A percentile compares a stretch with the other conserved stretches of the same genome.
phyloP scores from a whole-genome alignment of 2,113 vertebrate genomes.

The Thalassarche chlororhynchos region DNA sequence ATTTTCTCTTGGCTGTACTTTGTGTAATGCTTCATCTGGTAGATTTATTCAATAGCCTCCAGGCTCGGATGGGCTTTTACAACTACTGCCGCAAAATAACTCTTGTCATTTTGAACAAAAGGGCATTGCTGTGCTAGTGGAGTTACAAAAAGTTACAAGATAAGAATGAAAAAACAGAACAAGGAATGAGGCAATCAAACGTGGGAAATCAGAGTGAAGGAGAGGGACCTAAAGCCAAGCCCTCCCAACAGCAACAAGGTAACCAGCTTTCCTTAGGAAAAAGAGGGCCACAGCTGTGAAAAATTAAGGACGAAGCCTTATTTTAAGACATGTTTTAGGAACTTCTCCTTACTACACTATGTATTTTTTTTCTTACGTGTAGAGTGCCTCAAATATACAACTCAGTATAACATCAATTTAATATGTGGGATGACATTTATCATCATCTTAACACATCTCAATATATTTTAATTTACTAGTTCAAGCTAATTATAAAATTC shows the following conservation, averaged over 20 bases:
- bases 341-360: background rate
- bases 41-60: background rate
- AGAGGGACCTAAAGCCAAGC: background rate
- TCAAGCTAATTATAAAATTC: background rate
- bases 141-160: background rate
- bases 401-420: background rate
- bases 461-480: background rate
- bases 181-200: background rate
- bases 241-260: background rate
- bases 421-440: background rate
- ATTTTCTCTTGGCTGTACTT: background rate
- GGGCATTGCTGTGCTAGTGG: rapidly evolving
- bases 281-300: background rate
- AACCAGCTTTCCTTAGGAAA: background rate
- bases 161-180: background rate
- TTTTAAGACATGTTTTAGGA: background rate
- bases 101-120: background rate
- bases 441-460: background rate
- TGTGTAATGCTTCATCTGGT: background rate
- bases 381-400: background rate
- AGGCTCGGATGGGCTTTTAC: background rate
- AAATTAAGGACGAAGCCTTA: background rate
- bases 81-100: background rate
- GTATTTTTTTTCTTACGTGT: background rate
- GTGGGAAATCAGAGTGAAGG: background rate